These are phyloP conservation scores for Drosophila sp. DNA, from an alignment of 1,140 invertebrate species.

Conservation along the genomic window DNA sequence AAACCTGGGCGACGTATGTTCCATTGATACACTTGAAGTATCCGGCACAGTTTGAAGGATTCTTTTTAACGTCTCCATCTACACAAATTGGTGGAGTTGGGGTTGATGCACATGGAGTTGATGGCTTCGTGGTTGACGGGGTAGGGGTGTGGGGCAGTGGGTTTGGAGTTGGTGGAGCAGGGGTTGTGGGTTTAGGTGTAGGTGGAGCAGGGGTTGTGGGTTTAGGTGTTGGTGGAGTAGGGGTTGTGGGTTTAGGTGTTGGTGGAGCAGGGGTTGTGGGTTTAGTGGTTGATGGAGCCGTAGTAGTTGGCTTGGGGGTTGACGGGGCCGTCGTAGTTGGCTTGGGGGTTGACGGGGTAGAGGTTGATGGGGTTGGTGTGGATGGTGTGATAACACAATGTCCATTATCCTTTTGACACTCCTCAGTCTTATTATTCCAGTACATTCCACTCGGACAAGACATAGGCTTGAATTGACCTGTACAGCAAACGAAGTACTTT, in stretches of 20 bases:
- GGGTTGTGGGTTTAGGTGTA: too few relatives aligned
- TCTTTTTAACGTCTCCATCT: neutral
- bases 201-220: neutral
- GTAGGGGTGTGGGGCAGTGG: too few relatives aligned
- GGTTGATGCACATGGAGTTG: too few relatives aligned
- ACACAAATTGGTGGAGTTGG: neutral
- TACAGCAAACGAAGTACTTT: conserved; percentile 53
- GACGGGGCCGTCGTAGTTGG: too few relatives aligned
- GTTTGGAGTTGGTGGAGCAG: neutral
- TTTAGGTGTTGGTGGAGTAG: neutral
- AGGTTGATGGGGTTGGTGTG: neutral
- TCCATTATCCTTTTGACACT: neutral
- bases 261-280: too few relatives aligned
- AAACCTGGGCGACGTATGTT: conserved; percentile 5
- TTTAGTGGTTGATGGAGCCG: too few relatives aligned
- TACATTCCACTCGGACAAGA: neutral
- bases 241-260: neutral
- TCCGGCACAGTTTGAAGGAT: conserved; percentile 30
- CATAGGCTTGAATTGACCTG: conserved; percentile 45
- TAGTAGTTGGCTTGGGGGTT: too few relatives aligned
- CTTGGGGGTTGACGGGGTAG: too few relatives aligned
- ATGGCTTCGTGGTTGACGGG: too few relatives aligned
- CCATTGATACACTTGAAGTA: conserved; percentile 25
- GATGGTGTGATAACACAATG: neutral
- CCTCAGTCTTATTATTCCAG: neutral